phyloP scores from a whole-genome alignment of 2,113 vertebrate genomes.

The Hydropotes inermis region DNA sequence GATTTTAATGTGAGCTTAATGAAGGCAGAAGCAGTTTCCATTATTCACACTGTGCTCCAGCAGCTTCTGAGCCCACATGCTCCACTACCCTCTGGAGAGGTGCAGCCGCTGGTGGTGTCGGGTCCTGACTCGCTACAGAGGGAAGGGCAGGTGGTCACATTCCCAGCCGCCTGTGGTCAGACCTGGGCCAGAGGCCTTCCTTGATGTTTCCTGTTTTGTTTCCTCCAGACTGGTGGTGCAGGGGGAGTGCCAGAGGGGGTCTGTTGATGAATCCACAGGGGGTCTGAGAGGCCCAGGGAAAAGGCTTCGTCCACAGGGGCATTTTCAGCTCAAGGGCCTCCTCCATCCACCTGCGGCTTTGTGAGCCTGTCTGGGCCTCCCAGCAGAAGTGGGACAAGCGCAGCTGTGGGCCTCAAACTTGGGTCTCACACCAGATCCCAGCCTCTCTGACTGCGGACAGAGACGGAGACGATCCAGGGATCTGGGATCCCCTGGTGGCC shows the following conservation, averaged over 20 bases:
- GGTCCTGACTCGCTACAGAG: neutral
- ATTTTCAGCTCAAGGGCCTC: neutral
- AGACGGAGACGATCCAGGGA: neutral
- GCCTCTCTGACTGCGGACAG: too few species aligned
- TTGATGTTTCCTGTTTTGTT: rapidly evolving
- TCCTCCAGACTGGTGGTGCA: neutral
- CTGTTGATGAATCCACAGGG: neutral
- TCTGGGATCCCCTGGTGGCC: neutral
- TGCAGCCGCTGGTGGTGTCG: neutral
- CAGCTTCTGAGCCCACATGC: slow-evolving; percentile 34
- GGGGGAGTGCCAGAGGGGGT: neutral
- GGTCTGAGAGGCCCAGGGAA: neutral
- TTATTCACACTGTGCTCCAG: slow-evolving; percentile 44
- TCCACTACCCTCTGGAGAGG: neutral
- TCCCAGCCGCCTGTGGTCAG: neutral
- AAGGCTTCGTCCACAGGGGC: neutral
- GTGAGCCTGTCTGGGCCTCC: neutral
- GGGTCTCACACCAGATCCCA: neutral
- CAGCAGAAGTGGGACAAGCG: neutral
- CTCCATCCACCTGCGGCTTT: neutral
- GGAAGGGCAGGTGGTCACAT: neutral
- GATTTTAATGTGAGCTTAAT: slow-evolving; percentile 44
- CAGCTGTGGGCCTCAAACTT: neutral
- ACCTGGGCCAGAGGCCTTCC: neutral
- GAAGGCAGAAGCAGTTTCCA: slow-evolving; percentile 54